A percentile compares a stretch with the other conserved stretches of the same genome.
These are phyloP conservation scores for Anagrus nilaparvatae DNA, from an alignment of 1,140 invertebrate species.

Conservation along the genomic window DNA sequence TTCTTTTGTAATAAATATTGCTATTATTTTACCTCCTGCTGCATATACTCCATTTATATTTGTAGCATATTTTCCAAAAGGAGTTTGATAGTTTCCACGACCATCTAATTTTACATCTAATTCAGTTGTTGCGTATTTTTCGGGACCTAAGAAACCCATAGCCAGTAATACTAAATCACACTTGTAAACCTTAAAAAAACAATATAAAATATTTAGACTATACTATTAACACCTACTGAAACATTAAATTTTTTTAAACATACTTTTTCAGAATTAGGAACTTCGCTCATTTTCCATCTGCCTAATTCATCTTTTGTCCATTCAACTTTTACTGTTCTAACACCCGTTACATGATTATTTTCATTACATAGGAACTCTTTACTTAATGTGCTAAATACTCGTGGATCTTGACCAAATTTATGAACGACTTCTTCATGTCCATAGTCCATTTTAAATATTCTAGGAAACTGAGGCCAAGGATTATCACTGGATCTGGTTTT, in stretches of 20 bases:
- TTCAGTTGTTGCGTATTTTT: slow-evolving; percentile 78
- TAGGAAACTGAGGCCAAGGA: slow-evolving; percentile 97
- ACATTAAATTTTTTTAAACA: slow-evolving; percentile 5
- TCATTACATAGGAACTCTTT: slow-evolving; percentile 92
- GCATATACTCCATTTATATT: slow-evolving; percentile 84
- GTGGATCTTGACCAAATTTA: slow-evolving; percentile 86
- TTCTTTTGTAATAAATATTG: too few relatives aligned
- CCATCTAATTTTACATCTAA: slow-evolving; percentile 77
- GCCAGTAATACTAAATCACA: slow-evolving; percentile 91
- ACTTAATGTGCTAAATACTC: slow-evolving; percentile 86
- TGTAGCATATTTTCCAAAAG: slow-evolving; percentile 67
- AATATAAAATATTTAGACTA: neutral
- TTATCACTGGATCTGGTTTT: slow-evolving; percentile 69
- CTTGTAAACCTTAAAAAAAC: slow-evolving; percentile 51
- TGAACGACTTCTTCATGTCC: slow-evolving; percentile 91
- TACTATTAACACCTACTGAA: neutral
- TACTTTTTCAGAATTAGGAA: slow-evolving; percentile 68
- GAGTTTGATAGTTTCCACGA: slow-evolving; percentile 86
- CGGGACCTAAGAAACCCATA: slow-evolving; percentile 98
- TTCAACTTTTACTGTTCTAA: slow-evolving; percentile 81
- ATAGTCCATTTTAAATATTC: slow-evolving; percentile 95
- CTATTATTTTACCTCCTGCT: slow-evolving; percentile 69
- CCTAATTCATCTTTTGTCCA: slow-evolving; percentile 91
- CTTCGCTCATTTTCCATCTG: slow-evolving; percentile 89
- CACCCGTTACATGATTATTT: slow-evolving; percentile 79